Percentiles rank a stretch among this genome's conserved stretches.
These are phyloP conservation scores for Vicugna pacos DNA, from an alignment of 2,113 vertebrate species.

Conservation along the genomic window DNA sequence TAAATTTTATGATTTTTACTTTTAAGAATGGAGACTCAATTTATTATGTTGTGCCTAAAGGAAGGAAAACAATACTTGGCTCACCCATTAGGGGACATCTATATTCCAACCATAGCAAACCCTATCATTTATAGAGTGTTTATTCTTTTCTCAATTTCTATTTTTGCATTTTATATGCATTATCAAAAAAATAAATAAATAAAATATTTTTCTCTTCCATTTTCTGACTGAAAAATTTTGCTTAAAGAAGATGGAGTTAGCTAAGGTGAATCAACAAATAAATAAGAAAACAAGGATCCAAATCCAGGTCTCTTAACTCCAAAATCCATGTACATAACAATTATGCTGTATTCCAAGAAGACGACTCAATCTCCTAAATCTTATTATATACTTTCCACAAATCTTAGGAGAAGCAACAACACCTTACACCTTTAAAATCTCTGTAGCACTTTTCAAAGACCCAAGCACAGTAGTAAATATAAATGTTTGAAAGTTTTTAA, in stretches of 20 bases:
- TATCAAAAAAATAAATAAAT: background rate
- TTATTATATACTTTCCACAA: background rate
- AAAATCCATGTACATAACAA: background rate
- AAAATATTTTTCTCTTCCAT: background rate
- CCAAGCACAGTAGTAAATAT: background rate
- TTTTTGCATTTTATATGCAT: constrained; percentile 37
- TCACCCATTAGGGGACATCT: constrained; percentile 44
- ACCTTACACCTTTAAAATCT: background rate
- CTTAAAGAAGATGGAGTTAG: background rate
- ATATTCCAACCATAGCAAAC: constrained; percentile 47
- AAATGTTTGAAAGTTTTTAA: background rate
- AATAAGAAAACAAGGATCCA: background rate
- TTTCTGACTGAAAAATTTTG: background rate
- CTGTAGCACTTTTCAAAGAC: background rate
- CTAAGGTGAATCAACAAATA: background rate
- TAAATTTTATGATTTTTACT: constrained; percentile 55
- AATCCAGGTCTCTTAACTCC: background rate
- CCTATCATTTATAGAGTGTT: background rate
- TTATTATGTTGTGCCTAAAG: constrained; percentile 47
- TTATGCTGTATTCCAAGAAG: background rate
- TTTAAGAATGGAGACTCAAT: constrained; percentile 19
- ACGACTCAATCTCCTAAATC: background rate
- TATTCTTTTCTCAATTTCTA: background rate
- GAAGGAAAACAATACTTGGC: constrained; percentile 64
- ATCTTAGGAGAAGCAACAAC: background rate